phyloP scores from a whole-genome alignment of 2,113 vertebrate species.

The Psophia crepitans region DNA sequence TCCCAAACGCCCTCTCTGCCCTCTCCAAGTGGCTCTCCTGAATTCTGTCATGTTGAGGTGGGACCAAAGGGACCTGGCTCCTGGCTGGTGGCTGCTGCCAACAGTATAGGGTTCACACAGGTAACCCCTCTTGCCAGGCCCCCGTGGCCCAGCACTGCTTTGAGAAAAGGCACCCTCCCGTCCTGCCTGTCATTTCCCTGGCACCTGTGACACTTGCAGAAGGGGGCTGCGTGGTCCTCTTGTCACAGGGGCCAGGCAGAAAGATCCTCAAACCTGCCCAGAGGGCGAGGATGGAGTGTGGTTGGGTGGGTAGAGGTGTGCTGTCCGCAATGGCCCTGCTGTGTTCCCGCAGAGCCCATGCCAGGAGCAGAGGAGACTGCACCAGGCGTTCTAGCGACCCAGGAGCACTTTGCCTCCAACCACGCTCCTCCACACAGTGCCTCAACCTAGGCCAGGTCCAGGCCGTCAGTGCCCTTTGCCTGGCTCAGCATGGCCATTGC shows the following conservation, averaged over 20 bases:
- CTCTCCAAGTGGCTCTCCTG: not conserved
- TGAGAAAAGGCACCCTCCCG: not conserved
- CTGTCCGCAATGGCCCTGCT: not conserved
- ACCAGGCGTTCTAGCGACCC: not conserved
- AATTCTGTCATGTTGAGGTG: slow-evolving; percentile 60
- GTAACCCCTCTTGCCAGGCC: not conserved
- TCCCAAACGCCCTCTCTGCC: not conserved
- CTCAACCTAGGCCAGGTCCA: not conserved
- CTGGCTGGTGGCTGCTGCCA: slow-evolving; percentile 64
- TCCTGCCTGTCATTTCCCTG: not conserved
- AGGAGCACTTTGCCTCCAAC: not conserved
- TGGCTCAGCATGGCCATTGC: not conserved
- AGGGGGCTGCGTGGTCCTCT: not conserved
- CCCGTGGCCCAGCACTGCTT: not conserved
- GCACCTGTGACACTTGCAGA: not conserved
- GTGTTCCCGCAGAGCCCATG: not conserved
- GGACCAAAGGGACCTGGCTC: slow-evolving; percentile 71
- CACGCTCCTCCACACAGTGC: not conserved
- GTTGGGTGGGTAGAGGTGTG: not conserved
- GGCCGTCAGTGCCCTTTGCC: not conserved
- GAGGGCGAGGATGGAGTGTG: not conserved
- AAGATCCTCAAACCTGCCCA: not conserved
- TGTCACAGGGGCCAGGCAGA: not conserved
- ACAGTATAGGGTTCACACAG: slow-evolving; percentile 22
- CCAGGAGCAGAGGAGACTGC: not conserved